Base-by-base conservation (phyloP, 2,113 vertebrate genomes). In the Eublepharis macularius region DNA sequence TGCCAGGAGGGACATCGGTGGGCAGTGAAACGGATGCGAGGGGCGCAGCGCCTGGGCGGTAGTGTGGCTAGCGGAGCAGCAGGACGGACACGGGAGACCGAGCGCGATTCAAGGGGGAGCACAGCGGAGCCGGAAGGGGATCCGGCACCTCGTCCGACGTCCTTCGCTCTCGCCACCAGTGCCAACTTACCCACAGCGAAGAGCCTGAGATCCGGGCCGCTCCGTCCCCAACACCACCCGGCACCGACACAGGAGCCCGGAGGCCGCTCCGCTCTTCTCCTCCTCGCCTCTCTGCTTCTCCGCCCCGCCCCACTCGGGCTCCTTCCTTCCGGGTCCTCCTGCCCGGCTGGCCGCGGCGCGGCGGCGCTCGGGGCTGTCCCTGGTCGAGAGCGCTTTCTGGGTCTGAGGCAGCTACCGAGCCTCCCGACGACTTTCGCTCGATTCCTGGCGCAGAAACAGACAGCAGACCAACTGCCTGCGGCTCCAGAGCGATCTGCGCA, bases 321-420 rank as follows among this genome's bases (percentile, higher is more conserved):
- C 74, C 90, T 94, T 93, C 93, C 91, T 89, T 72, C 84, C 75
- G 81, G 82, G 74, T n/a, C 73, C 73, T 47, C 36, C 45, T 39
- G 29, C 76, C 92, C 91, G 87, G 49, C 66, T 2, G 75, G 83
- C 3, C 45, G 1, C 57, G 60, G 4, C 26, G 8, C 60, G 6
- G 60, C 60, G 60, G 21, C 60, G 60, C 60, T 26, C 60, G 29
- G 60, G n/a, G 60, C 9, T 9, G 26, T 26, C 60, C 1, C 24
- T 9, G 4, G 60, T 6, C 8, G 60, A 4, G 6, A 3, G 60
- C 5, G 7, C 13, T 63, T 29, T 4, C 16, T 60, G 24, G 26
- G 57, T 19, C 21, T 4, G 21, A 60, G 21, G 24, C 26, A 14
- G 60, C 26, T 9, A 9, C 29, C 60, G 24, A 10, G 60, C 26